phyloP scores from a whole-genome alignment of 2,797 vertebrate species.

The Chaetophractus vellerosus region DNA sequence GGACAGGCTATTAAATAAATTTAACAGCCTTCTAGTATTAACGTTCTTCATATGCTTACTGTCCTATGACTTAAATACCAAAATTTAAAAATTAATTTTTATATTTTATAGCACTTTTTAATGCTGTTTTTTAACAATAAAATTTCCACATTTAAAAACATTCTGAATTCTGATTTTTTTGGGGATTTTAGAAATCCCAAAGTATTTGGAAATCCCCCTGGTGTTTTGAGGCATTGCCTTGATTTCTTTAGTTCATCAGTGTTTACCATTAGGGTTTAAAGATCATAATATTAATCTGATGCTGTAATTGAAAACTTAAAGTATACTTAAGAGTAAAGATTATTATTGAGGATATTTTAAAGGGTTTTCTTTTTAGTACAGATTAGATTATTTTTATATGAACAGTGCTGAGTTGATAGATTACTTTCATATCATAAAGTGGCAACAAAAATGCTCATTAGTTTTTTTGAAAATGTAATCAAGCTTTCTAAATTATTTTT shows the following conservation, averaged over 20 bases:
- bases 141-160: neutral
- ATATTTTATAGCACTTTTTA: neutral
- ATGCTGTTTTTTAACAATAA: neutral
- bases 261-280: slow-evolving; percentile 40
- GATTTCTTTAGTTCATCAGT: slow-evolving; percentile 22
- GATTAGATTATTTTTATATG: slow-evolving; percentile 44
- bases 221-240: slow-evolving; percentile 31
- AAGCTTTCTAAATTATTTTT: slow-evolving; percentile 61
- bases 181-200: neutral
- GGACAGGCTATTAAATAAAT: slow-evolving; percentile 47
- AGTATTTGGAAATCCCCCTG: neutral
- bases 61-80: slow-evolving; percentile 35
- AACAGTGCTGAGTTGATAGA: slow-evolving; percentile 1
- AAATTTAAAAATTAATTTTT: slow-evolving; percentile 45
- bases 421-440: slow-evolving; percentile 62
- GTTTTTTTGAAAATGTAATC: slow-evolving; percentile 46
- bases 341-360: slow-evolving; percentile 64
- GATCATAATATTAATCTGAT: slow-evolving; percentile 40
- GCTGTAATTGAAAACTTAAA: slow-evolving; percentile 52
- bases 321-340: slow-evolving; percentile 42
- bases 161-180: slow-evolving; percentile 41
- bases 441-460: neutral
- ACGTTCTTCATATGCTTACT: neutral
- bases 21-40: neutral
- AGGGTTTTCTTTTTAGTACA: neutral